Percentiles rank a stretch among this genome's conserved stretches.
phyloP scores from a whole-genome alignment of 2,888 invertebrate species.

The Rosalia funebris region DNA sequence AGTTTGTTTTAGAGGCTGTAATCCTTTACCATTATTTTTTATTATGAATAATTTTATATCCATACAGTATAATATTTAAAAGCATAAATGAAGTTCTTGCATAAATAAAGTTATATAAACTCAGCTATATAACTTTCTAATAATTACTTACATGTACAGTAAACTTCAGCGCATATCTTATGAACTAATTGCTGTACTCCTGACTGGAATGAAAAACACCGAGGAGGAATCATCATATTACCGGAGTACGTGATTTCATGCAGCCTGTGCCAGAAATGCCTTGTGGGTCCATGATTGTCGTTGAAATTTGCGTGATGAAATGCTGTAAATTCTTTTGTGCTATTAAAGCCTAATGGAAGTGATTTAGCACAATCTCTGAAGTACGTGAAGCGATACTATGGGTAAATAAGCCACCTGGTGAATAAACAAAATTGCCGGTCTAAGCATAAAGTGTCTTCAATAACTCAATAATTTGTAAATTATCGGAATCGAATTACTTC shows the following conservation, averaged over 20 bases:
- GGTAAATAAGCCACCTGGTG: not conserved
- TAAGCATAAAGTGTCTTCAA: not conserved
- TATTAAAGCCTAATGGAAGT: not conserved
- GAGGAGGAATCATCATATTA: not conserved
- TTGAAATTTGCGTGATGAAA: not conserved
- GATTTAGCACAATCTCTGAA: not conserved
- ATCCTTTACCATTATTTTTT: too few relatives aligned
- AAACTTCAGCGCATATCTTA: too few relatives aligned
- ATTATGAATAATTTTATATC: too few relatives aligned
- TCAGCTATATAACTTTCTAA: too few relatives aligned
- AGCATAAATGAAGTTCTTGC: too few relatives aligned
- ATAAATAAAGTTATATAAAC: too few relatives aligned
- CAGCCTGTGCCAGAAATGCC: not conserved
- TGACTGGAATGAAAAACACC: not conserved
- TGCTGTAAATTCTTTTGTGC: not conserved
- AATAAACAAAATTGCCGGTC: not conserved
- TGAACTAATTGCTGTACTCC: too few relatives aligned
- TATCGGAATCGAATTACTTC: not conserved
- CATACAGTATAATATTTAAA: too few relatives aligned
- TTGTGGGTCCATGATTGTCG: not conserved
- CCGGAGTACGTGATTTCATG: not conserved
- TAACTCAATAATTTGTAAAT: not conserved
- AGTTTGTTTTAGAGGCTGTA: too few relatives aligned
- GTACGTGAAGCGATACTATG: not conserved
- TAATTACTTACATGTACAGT: too few relatives aligned